Percentiles rank a stretch among this genome's conserved stretches.
Conservation (phyloP, 2,888 invertebrate genomes). For the Sarcophaga caerulescens region DNA sequence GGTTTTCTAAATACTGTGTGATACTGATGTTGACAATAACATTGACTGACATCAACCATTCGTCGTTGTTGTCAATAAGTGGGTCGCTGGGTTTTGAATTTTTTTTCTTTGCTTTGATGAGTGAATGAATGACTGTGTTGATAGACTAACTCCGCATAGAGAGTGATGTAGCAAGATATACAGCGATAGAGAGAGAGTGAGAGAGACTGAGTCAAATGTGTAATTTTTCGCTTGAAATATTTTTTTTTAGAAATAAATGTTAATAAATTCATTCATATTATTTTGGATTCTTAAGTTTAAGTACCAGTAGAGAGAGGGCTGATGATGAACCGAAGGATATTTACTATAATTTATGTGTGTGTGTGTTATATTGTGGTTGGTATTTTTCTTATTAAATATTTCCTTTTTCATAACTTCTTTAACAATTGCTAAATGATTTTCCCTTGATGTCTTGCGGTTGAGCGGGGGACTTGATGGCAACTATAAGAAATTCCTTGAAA, state of each 20-base stretch:
- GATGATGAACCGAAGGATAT: slow-evolving; percentile 15
- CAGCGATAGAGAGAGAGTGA: too few relatives aligned
- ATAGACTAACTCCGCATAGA: neutral
- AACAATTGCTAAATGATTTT: slow-evolving; percentile 59
- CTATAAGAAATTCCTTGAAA: slow-evolving; percentile 32
- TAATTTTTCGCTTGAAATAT: slow-evolving; percentile 79
- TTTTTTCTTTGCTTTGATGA: slow-evolving; percentile 43
- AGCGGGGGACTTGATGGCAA: neutral
- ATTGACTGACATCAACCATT: slow-evolving; percentile 52
- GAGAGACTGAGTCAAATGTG: slow-evolving; percentile 76
- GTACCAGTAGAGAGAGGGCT: too few relatives aligned
- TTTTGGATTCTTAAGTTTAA: slow-evolving; percentile 28
- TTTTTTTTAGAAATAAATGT: slow-evolving; percentile 74
- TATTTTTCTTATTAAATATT: slow-evolving; percentile 60
- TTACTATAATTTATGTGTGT: slow-evolving; percentile 57
- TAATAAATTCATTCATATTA: slow-evolving; percentile 65
- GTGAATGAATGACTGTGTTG: slow-evolving; percentile 18
- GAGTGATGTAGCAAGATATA: slow-evolving; percentile 20
- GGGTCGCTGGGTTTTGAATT: slow-evolving; percentile 66
- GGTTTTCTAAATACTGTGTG: slow-evolving; percentile 46
- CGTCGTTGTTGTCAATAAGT: slow-evolving; percentile 76
- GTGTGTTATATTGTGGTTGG: slow-evolving; percentile 55
- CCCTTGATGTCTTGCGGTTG: neutral
- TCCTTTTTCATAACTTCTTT: slow-evolving; percentile 37
- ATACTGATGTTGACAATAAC: slow-evolving; percentile 58